Percentiles rank a stretch among this genome's conserved stretches.
phyloP scores from a whole-genome alignment of 2,797 vertebrate species.

The Cichlasoma orientale region DNA sequence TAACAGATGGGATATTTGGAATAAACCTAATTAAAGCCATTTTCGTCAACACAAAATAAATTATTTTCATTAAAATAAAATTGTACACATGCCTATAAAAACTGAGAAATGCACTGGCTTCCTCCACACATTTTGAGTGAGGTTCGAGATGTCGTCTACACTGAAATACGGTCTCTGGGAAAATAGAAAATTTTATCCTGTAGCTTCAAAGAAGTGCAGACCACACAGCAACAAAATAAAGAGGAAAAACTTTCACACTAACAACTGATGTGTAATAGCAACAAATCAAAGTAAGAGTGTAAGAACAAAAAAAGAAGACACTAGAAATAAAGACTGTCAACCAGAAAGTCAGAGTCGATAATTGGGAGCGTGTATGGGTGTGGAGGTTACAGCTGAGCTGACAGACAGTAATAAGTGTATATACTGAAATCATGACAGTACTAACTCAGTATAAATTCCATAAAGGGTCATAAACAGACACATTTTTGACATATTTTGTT shows the following conservation, averaged over 20 bases:
- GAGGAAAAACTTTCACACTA: neutral
- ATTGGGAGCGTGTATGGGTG: conserved; percentile 32
- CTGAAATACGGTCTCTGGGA: neutral
- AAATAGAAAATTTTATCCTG: neutral
- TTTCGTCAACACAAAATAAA: neutral
- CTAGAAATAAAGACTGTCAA: neutral
- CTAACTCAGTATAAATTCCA: neutral
- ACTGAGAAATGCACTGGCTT: too few species aligned
- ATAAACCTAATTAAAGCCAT: neutral
- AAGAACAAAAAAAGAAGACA: neutral
- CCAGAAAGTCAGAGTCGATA: conserved; percentile 16
- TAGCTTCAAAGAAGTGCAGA: neutral
- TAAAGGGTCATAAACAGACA: conserved; percentile 1
- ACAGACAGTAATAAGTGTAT: conserved; percentile 24
- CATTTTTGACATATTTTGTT: conserved; percentile 27
- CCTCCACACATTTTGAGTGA: neutral
- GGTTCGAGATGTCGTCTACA: neutral
- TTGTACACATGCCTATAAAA: too few species aligned
- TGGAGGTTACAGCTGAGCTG: conserved; percentile 19
- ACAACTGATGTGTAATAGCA: neutral
- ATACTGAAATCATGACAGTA: conserved; percentile 1
- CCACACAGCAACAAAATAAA: neutral
- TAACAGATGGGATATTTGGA: neutral
- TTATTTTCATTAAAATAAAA: neutral
- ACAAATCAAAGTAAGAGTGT: neutral